phyloP scores from a whole-genome alignment of 2,113 vertebrate species.

The Mystacornis crossleyi region DNA sequence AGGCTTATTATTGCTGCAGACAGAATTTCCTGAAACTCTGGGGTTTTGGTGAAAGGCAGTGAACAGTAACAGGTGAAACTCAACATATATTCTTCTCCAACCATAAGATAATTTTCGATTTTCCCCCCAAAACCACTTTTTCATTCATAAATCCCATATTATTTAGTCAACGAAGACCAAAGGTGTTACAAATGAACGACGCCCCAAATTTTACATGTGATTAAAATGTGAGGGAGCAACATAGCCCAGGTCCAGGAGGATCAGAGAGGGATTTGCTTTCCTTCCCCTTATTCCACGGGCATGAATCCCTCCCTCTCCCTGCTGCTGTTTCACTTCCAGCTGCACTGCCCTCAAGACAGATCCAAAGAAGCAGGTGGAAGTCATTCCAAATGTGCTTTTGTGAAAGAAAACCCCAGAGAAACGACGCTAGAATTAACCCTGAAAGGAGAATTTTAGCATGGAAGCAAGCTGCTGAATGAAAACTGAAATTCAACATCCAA shows the following conservation, averaged over 20 bases:
- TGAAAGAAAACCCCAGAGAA: not conserved
- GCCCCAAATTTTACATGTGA: not conserved
- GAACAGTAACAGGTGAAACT: not conserved
- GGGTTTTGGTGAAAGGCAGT: not conserved
- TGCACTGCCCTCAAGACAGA: not conserved
- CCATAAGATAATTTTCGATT: accelerated
- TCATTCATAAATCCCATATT: not conserved
- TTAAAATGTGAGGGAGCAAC: not conserved
- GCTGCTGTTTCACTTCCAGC: not conserved
- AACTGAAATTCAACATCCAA: not conserved
- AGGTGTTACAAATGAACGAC: not conserved
- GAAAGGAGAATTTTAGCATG: not conserved
- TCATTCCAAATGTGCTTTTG: not conserved
- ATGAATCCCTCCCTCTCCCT: not conserved
- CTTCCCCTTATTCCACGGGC: accelerated
- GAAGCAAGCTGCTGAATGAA: not conserved
- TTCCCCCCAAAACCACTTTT: accelerated
- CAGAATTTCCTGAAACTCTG: not conserved
- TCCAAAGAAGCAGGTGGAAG: not conserved
- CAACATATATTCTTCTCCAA: accelerated
- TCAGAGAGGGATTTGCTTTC: not conserved
- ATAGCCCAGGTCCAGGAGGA: not conserved
- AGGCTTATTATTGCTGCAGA: not conserved
- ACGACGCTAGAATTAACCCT: not conserved
- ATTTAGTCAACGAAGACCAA: not conserved